Conservation (phyloP, 2,888 invertebrate genomes). For the Cantharis nigra region DNA sequence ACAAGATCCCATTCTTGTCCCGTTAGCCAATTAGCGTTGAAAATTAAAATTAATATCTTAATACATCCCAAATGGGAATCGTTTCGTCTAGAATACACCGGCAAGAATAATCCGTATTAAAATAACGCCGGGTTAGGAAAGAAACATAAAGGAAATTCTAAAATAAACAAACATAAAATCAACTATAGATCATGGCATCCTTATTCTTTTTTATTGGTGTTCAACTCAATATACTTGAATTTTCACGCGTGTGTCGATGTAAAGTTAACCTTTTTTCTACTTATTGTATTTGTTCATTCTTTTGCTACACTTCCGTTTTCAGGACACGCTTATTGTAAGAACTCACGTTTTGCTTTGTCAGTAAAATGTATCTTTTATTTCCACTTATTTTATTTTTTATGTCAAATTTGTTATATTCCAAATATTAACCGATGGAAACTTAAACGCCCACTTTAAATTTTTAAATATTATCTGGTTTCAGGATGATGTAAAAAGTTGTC, state of each 20-base stretch:
- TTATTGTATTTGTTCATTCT: conserved; percentile 19
- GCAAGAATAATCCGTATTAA: background rate
- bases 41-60: background rate
- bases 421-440: background rate
- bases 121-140: background rate
- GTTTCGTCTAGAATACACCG: background rate
- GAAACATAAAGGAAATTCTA: background rate
- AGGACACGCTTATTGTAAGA: conserved; percentile 16
- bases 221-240: conserved; percentile 19
- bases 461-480: background rate
- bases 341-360: conserved; percentile 23
- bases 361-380: conserved; percentile 17
- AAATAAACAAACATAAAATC: conserved; percentile 3
- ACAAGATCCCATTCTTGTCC: too few species aligned
- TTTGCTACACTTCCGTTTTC: conserved; percentile 16
- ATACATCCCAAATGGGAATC: background rate
- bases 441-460: background rate
- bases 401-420: conserved; percentile 8
- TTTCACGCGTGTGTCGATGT: conserved; percentile 21
- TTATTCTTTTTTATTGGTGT: conserved; percentile 17
- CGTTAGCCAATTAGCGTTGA: too few species aligned
- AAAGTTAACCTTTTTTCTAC: conserved; percentile 15
- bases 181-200: conserved; percentile 13
- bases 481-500: too few species aligned
- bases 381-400: conserved; percentile 14